Evolutionary conservation across 2,797 vertebrate genomes (phyloP).

Genomic region (Poeciliopsis turneri): DNA sequence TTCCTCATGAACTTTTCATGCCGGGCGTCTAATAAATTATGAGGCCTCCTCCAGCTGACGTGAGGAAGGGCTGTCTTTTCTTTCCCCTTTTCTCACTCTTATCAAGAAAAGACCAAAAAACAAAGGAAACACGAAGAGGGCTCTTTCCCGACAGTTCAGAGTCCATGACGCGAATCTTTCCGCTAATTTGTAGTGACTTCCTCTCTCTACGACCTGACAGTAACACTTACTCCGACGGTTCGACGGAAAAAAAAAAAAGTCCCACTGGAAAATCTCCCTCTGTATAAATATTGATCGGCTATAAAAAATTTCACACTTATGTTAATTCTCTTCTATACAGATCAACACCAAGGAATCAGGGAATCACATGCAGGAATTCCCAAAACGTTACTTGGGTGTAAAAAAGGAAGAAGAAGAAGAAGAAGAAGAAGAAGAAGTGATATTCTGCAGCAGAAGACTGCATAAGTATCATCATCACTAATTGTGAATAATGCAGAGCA

Average conservation of each 20-base stretch:
- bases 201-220: constrained; percentile 39
- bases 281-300: constrained; percentile 73
- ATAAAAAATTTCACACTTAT: constrained; percentile 63
- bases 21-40: constrained; percentile 81
- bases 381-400: constrained; percentile 54
- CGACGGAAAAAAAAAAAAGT: constrained; percentile 8
- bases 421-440: constrained; percentile 48
- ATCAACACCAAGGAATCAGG: constrained; percentile 34
- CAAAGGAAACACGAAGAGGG: constrained; percentile 58
- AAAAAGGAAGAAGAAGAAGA: constrained; percentile 34
- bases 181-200: constrained; percentile 53
- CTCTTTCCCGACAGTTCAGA: constrained; percentile 56
- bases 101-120: constrained; percentile 48
- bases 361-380: constrained; percentile 44
- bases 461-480: constrained; percentile 72
- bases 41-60: constrained; percentile 72
- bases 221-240: constrained; percentile 55
- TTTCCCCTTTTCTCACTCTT: constrained; percentile 51
- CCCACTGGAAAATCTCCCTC: constrained; percentile 47
- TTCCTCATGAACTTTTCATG: constrained; percentile 82
- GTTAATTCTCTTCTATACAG: constrained; percentile 55
- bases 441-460: constrained; percentile 59
- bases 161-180: constrained; percentile 48
- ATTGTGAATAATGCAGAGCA: constrained; percentile 78
- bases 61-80: constrained; percentile 61